These are phyloP conservation scores for Naso thynnoides DNA, from an alignment of 2,797 vertebrate genomes.

Conservation along the genomic window DNA sequence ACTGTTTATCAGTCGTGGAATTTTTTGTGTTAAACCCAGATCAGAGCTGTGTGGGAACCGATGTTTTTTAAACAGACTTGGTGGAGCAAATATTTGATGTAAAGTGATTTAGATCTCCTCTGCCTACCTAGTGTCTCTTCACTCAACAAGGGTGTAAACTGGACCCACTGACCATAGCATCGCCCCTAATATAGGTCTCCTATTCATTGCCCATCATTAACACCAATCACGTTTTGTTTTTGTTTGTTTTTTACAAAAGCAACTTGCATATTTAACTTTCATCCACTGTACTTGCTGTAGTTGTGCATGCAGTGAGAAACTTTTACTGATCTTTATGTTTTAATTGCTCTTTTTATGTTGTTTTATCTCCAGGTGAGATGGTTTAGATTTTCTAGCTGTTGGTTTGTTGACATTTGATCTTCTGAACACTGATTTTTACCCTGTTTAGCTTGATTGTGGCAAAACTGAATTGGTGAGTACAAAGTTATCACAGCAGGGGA, in stretches of 20 bases:
- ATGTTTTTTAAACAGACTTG: too few relatives aligned
- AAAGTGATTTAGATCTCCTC: neutral
- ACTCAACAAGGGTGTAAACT: neutral
- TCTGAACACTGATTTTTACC: neutral
- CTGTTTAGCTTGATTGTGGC: neutral
- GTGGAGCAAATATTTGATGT: neutral
- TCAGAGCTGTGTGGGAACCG: too few relatives aligned
- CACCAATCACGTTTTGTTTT: too few relatives aligned
- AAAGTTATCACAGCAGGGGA: neutral
- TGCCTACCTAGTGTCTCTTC: neutral
- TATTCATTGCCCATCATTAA: neutral
- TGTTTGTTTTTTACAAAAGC: too few relatives aligned
- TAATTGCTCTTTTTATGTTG: neutral
- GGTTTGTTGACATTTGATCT: conserved; percentile 1
- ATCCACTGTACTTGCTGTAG: neutral
- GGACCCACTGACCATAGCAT: neutral
- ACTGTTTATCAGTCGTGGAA: neutral
- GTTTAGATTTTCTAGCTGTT: neutral
- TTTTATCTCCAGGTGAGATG: neutral
- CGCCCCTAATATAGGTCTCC: too few relatives aligned
- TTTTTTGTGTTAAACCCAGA: neutral
- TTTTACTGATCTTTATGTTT: neutral
- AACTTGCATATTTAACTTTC: neutral
- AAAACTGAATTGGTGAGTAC: neutral
- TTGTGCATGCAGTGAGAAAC: neutral